These are phyloP conservation scores for Manacus vitellinus DNA, from an alignment of 2,113 vertebrate species.

Conservation along the genomic window DNA sequence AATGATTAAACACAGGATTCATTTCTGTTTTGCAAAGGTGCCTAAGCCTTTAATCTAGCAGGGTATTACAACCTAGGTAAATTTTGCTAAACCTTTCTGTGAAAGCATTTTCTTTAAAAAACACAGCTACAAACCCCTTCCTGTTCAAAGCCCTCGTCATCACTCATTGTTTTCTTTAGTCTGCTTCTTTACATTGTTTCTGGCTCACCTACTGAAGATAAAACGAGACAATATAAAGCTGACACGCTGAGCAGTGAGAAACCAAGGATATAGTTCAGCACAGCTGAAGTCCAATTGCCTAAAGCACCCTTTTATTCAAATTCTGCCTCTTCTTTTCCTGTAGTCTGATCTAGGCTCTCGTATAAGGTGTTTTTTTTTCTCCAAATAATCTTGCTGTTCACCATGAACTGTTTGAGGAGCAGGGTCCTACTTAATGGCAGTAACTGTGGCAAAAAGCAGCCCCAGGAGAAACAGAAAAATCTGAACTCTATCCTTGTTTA, in stretches of 20 bases:
- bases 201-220: not conserved
- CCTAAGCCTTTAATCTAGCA: slow-evolving; percentile 50
- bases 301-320: slow-evolving; percentile 4
- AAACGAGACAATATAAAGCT: not conserved
- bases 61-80: not conserved
- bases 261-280: not conserved
- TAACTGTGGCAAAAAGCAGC: not conserved
- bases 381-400: not conserved
- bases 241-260: not conserved
- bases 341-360: not conserved
- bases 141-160: not conserved
- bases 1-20: slow-evolving; percentile 47
- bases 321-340: not conserved
- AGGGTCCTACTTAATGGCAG: not conserved
- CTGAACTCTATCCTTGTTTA: not conserved
- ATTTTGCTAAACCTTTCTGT: slow-evolving; percentile 22
- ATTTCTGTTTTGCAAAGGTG: slow-evolving; percentile 45
- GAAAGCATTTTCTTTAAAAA: slow-evolving; percentile 27
- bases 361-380: not conserved
- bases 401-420: not conserved
- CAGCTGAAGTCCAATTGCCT: not conserved
- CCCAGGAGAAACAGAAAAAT: not conserved
- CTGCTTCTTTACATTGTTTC: not conserved
- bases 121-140: not conserved
- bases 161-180: not conserved